phyloP scores from a whole-genome alignment of 2,113 vertebrate genomes.

The Eulemur macaco region DNA sequence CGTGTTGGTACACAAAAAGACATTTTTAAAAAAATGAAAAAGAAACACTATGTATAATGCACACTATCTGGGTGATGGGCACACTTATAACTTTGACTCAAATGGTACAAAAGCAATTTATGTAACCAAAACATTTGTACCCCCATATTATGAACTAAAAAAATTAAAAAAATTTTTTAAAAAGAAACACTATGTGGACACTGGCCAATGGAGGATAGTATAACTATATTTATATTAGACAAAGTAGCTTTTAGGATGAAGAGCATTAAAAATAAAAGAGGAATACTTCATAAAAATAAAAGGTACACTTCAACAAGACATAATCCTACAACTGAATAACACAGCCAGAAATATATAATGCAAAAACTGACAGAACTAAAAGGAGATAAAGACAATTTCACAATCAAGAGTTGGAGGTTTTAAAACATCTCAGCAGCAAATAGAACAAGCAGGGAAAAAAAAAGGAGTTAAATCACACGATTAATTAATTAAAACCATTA shows the following conservation, averaged over 20 bases:
- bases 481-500: not conserved
- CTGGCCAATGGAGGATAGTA: not conserved
- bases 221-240: not conserved
- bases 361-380: not conserved
- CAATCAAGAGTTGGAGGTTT: not conserved
- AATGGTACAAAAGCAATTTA: too few species aligned
- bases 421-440: not conserved
- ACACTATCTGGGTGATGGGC: too few species aligned
- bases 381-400: not conserved
- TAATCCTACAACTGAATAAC: not conserved
- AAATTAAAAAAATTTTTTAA: too few species aligned
- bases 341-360: not conserved
- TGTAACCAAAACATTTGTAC: too few species aligned
- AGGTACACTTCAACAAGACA: not conserved
- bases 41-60: not conserved
- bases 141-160: too few species aligned
- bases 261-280: not conserved
- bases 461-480: not conserved
- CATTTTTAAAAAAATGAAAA: not conserved
- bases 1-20: not conserved
- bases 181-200: not conserved
- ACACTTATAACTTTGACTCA: too few species aligned
- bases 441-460: not conserved
- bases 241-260: not conserved
- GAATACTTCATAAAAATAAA: conserved; percentile 14